phyloP scores from a whole-genome alignment of 2,888 invertebrate genomes.

The Acronicta psi region DNA sequence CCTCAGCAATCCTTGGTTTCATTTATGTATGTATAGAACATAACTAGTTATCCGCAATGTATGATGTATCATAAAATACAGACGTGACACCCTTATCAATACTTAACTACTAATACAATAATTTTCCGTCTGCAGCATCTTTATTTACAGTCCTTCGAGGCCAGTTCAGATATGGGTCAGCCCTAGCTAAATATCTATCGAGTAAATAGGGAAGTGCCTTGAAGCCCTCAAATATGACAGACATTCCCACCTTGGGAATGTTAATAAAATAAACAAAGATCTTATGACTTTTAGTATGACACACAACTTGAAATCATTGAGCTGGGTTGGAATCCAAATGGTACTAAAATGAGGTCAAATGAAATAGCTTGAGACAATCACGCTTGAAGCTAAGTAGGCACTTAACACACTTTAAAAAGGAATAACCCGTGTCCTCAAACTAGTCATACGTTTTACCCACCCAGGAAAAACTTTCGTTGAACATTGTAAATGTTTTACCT shows the following conservation, averaged over 20 bases:
- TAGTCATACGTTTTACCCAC: constrained; percentile 5
- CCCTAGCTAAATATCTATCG: constrained; percentile 51
- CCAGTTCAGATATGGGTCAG: constrained; percentile 21
- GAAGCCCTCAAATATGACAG: constrained; percentile 17
- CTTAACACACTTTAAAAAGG: constrained; percentile 8
- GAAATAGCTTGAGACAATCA: constrained; percentile 2
- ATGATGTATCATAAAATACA: constrained; percentile 7
- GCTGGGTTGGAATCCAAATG: constrained; percentile 18
- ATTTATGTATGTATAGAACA: too few relatives aligned
- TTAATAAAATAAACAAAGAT: constrained; percentile 33
- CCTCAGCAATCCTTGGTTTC: too few relatives aligned
- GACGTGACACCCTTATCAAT: constrained; percentile 24
- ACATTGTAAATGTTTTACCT: background rate
- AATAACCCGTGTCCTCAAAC: constrained; percentile 35
- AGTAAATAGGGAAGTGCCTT: constrained; percentile 50
- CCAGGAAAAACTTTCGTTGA: too few relatives aligned
- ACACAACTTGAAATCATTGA: constrained; percentile 17
- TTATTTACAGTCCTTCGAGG: constrained; percentile 37
- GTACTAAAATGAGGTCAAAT: constrained; percentile 1
- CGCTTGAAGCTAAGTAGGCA: constrained; percentile 3
- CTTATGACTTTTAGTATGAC: constrained; percentile 10
- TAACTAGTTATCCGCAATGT: background rate
- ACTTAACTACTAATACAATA: constrained; percentile 2
- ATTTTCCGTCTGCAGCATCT: constrained; percentile 10
- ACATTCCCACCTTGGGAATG: constrained; percentile 14